A percentile compares a stretch with the other conserved stretches of the same genome.
Evolutionary conservation across 2,113 vertebrate species (phyloP).

Genomic region (Litocranius walleri): DNA sequence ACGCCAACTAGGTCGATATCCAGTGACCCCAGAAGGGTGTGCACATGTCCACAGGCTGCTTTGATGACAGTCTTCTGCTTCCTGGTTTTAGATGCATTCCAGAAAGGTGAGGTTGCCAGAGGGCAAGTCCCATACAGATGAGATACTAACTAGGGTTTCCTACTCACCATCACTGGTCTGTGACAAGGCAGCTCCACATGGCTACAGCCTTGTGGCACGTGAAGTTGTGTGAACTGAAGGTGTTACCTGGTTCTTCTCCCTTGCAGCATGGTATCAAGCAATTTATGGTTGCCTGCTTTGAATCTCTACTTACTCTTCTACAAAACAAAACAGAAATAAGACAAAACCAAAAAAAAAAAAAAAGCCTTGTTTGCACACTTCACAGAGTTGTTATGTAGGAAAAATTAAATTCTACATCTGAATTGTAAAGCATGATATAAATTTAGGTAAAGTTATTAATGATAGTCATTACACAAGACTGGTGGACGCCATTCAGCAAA

Average conservation of each 20-base stretch:
- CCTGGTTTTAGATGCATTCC: background rate
- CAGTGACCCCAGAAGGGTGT: background rate
- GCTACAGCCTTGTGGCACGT: accelerated
- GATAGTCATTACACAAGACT: background rate
- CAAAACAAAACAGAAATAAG: background rate
- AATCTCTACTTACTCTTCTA: background rate
- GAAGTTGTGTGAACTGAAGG: background rate
- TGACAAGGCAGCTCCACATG: accelerated
- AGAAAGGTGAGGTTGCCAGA: background rate
- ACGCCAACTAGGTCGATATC: background rate
- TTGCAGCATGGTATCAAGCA: too few relatives aligned
- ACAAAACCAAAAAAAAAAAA: background rate
- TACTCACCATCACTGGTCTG: accelerated
- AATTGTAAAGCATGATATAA: background rate
- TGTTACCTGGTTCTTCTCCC: background rate
- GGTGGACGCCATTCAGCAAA: background rate
- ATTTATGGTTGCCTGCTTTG: background rate
- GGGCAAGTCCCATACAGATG: background rate
- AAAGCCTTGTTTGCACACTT: background rate
- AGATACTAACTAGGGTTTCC: background rate
- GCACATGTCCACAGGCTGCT: background rate
- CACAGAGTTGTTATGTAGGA: background rate
- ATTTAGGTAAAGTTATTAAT: background rate
- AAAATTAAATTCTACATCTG: background rate
- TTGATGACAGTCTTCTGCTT: background rate